Conservation (phyloP, 2,113 vertebrate species). For the Abramis brama region DNA sequence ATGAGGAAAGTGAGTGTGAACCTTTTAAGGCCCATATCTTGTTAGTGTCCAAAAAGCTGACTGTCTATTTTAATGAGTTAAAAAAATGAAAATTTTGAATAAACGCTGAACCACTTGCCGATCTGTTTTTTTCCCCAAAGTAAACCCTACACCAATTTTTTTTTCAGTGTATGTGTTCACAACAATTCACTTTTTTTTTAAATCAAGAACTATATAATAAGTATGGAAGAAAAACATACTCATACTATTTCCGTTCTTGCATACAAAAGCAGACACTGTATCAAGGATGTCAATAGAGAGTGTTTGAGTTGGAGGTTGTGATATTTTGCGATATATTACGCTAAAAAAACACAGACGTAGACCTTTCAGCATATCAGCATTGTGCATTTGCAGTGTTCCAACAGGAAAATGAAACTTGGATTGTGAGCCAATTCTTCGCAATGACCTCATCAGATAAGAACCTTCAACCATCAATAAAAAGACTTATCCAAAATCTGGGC, state of each 20-base stretch:
- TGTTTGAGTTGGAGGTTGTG: not conserved
- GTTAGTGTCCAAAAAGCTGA: not conserved
- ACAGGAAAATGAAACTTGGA: not conserved
- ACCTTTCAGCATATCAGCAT: not conserved
- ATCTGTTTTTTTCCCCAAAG: too few relatives aligned
- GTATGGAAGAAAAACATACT: not conserved
- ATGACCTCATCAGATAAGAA: conserved; percentile 21
- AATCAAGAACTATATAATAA: too few relatives aligned
- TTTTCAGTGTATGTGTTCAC: too few relatives aligned
- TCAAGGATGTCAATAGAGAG: not conserved
- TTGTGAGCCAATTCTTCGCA: not conserved
- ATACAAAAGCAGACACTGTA: not conserved
- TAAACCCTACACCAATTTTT: too few relatives aligned
- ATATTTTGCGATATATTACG: not conserved
- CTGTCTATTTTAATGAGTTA: not conserved
- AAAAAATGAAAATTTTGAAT: not conserved
- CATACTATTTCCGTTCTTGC: not conserved
- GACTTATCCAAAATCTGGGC: not conserved
- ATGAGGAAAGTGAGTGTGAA: not conserved
- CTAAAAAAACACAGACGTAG: not conserved
- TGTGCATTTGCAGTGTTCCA: not conserved
- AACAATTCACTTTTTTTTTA: too few relatives aligned
- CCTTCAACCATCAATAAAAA: not conserved
- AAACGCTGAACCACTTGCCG: not conserved
- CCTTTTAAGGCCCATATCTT: not conserved